Conservation (phyloP, 2,888 invertebrate species). For the Masnerella sp. region DNA sequence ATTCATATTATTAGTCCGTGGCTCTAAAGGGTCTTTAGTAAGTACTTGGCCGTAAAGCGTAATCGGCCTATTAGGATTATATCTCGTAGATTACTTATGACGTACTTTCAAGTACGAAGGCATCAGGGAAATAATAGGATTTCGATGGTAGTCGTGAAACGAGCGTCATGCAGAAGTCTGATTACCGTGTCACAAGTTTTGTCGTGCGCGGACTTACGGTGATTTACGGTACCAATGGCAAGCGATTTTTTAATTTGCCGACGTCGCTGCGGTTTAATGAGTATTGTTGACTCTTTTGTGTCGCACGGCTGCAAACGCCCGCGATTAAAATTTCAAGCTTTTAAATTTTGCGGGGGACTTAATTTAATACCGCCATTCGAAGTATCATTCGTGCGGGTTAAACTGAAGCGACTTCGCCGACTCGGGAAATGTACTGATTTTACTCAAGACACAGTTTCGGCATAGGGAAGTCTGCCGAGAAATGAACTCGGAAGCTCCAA, state of each 20-base stretch:
- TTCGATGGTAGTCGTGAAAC: conserved; percentile 62
- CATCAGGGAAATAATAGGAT: conserved; percentile 64
- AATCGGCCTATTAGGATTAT: conserved; percentile 59
- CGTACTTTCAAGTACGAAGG: conserved; percentile 34
- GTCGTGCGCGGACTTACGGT: conserved; percentile 18
- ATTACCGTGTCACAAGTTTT: conserved; percentile 64
- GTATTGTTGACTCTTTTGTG: conserved; percentile 36
- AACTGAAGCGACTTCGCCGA: conserved; percentile 49
- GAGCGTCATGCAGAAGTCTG: conserved; percentile 64
- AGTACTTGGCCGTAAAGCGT: conserved; percentile 45
- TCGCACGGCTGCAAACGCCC: conserved; percentile 7
- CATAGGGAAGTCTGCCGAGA: conserved; percentile 72
- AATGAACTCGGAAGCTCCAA: conserved; percentile 75
- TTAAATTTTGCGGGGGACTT: conserved; percentile 42
- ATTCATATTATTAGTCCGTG: conserved; percentile 3
- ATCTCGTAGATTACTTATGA: conserved; percentile 52
- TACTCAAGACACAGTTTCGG: conserved; percentile 71
- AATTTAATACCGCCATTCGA: conserved; percentile 51
- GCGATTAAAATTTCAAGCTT: conserved; percentile 43
- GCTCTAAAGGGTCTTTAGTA: conserved; percentile 44
- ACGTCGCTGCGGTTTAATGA: conserved; percentile 22
- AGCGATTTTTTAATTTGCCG: conserved; percentile 26
- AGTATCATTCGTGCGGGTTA: conserved; percentile 48
- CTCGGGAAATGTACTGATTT: conserved; percentile 70
- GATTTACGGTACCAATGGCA: conserved; percentile 23